phyloP scores from a whole-genome alignment of 2,113 vertebrate species.

The Grantiella picta region DNA sequence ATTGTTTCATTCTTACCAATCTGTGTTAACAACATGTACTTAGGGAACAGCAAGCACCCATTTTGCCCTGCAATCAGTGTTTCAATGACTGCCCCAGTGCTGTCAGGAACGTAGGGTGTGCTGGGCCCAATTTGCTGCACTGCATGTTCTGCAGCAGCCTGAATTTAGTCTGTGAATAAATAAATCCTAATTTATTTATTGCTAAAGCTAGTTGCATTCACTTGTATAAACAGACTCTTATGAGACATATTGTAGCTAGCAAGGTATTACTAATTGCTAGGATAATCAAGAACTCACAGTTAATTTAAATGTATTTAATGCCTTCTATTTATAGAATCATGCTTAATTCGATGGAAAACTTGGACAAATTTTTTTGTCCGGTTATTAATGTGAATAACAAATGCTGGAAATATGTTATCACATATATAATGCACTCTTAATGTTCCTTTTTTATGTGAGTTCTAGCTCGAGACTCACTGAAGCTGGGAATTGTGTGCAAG shows the following conservation, averaged over 20 bases:
- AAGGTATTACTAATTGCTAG: slow-evolving; percentile 6
- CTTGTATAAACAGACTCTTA: slow-evolving; percentile 1
- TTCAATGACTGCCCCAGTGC: background rate
- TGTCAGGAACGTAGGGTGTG: background rate
- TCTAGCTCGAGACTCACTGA: background rate
- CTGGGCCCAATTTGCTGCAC: background rate
- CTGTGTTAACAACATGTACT: background rate
- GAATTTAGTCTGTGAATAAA: background rate
- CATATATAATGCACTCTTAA: background rate
- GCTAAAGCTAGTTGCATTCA: background rate
- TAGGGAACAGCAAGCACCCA: background rate
- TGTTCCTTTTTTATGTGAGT: background rate
- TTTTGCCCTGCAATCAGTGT: background rate
- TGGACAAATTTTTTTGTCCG: background rate
- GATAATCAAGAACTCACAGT: background rate
- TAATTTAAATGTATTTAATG: slow-evolving; percentile 25
- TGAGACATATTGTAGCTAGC: background rate
- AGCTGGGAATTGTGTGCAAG: background rate
- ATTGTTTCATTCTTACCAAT: background rate
- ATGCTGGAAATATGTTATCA: background rate
- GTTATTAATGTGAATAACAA: background rate
- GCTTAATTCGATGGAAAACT: background rate
- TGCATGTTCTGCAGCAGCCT: background rate
- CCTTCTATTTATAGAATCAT: slow-evolving; percentile 4
- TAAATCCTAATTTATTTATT: slow-evolving; percentile 36